phyloP scores from a whole-genome alignment of 2,888 invertebrate genomes.

The Limulus polyphemus region DNA sequence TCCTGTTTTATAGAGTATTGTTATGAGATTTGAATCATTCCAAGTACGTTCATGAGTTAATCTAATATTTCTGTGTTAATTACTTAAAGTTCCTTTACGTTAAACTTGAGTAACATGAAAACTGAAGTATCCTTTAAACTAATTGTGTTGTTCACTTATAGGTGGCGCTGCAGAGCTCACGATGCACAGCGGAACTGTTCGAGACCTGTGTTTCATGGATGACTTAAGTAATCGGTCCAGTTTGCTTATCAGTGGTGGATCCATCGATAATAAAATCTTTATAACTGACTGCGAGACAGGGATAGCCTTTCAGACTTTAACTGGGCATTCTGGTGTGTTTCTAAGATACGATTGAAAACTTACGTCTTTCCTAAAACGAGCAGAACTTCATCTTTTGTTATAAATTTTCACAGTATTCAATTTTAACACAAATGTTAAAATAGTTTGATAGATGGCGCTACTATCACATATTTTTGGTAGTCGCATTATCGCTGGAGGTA shows the following conservation, averaged over 20 bases:
- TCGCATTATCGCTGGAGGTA: no score
- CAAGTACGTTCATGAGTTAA: no score
- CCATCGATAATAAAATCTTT: constrained; percentile 95
- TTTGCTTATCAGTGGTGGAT: constrained; percentile 87
- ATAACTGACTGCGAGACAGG: constrained; percentile 95
- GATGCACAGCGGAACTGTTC: constrained; percentile 95
- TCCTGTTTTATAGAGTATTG: no score
- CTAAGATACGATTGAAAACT: constrained; percentile 9
- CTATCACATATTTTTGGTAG: no score
- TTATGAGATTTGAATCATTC: no score
- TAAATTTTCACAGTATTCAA: background rate
- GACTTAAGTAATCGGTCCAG: constrained; percentile 81
- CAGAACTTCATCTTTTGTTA: no score
- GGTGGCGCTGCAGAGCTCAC: constrained; percentile 70
- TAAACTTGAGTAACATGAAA: no score
- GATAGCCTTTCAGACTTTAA: constrained; percentile 73
- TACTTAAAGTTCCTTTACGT: no score
- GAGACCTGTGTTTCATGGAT: constrained; percentile 93
- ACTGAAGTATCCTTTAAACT: no score
- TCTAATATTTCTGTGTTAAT: no score
- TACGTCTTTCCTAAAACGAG: no score
- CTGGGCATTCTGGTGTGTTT: constrained; percentile 67
- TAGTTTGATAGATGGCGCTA: no score
- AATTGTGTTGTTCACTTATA: constrained; percentile 27
- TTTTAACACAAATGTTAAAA: background rate